phyloP scores from a whole-genome alignment of 2,797 vertebrate genomes.

The Epinephelus coioides region DNA sequence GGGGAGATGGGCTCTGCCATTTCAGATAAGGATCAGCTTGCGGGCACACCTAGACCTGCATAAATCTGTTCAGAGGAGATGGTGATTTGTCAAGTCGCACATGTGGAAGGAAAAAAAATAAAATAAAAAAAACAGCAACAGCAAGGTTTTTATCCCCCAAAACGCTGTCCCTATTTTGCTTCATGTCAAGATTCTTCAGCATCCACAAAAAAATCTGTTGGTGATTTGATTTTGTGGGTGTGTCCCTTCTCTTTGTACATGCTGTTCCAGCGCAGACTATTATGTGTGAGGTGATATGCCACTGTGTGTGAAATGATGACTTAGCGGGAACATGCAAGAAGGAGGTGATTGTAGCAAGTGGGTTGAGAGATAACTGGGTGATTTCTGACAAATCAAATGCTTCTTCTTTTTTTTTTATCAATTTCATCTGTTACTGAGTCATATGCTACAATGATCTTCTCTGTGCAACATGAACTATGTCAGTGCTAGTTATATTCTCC shows the following conservation, averaged over 20 bases:
- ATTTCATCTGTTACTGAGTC: slow-evolving; percentile 52
- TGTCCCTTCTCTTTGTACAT: slow-evolving; percentile 37
- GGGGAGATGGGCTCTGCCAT: slow-evolving; percentile 81
- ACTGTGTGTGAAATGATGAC: slow-evolving; percentile 61
- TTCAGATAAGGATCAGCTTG: slow-evolving; percentile 83
- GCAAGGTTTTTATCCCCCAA: slow-evolving; percentile 41
- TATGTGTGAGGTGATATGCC: slow-evolving; percentile 62
- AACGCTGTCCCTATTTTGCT: slow-evolving; percentile 16
- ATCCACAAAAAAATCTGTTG: slow-evolving; percentile 24
- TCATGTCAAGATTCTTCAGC: slow-evolving; percentile 37
- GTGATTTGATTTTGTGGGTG: slow-evolving; percentile 5
- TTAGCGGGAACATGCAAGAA: slow-evolving; percentile 74
- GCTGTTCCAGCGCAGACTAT: slow-evolving; percentile 54
- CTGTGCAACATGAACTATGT: neutral
- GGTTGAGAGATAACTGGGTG: slow-evolving; percentile 53
- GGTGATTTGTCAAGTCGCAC: slow-evolving; percentile 77
- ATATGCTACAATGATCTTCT: slow-evolving; percentile 18
- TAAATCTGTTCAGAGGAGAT: slow-evolving; percentile 80
- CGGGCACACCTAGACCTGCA: slow-evolving; percentile 82
- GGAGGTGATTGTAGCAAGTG: slow-evolving; percentile 76
- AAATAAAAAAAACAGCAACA: slow-evolving; percentile 16
- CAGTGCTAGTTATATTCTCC: neutral
- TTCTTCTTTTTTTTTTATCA: slow-evolving; percentile 49
- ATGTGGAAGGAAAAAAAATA: slow-evolving; percentile 33
- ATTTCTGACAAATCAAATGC: slow-evolving; percentile 55